Evolutionary conservation across 1,140 invertebrate genomes (phyloP).

Genomic region (Bombyx mori): DNA sequence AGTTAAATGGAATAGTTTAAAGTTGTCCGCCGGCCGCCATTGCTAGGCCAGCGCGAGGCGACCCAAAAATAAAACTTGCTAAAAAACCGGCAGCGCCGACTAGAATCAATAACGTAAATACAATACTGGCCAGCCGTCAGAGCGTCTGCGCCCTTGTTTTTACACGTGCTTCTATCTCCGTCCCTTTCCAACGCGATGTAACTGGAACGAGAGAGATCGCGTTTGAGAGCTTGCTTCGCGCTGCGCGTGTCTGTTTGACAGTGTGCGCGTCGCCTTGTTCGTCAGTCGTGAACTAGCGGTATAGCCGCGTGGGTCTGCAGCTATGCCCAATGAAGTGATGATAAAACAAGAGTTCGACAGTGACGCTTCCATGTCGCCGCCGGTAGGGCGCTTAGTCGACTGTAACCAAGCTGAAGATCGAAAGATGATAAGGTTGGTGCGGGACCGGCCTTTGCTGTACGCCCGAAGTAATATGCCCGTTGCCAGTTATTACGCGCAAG

Average conservation of each 20-base stretch:
- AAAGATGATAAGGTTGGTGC: constrained; percentile 47
- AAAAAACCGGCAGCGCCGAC: constrained; percentile 14
- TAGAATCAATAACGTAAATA: constrained; percentile 43
- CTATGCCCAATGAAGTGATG: too few species aligned
- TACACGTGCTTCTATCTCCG: constrained; percentile 32
- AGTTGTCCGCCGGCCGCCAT: too few species aligned
- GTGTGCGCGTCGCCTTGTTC: constrained; percentile 45
- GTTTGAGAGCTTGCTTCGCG: constrained; percentile 38
- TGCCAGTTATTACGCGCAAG: constrained; percentile 50
- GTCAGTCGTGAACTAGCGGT: constrained; percentile 22
- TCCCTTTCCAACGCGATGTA: constrained; percentile 18
- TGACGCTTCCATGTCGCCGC: not conserved
- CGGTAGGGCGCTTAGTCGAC: constrained; percentile 44
- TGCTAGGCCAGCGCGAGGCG: not conserved
- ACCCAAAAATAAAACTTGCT: constrained; percentile 20
- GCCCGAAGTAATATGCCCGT: constrained; percentile 60
- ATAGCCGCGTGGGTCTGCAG: too few species aligned
- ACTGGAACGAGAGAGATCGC: constrained; percentile 42
- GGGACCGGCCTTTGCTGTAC: constrained; percentile 45
- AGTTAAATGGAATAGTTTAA: too few species aligned
- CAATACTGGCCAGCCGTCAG: constrained; percentile 29
- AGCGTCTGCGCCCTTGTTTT: constrained; percentile 61
- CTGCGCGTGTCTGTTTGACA: constrained; percentile 58
- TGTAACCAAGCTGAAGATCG: constrained; percentile 55
- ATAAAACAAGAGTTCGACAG: too few species aligned